phyloP scores from a whole-genome alignment of 2,113 vertebrate species.

The Scolopax mira region DNA sequence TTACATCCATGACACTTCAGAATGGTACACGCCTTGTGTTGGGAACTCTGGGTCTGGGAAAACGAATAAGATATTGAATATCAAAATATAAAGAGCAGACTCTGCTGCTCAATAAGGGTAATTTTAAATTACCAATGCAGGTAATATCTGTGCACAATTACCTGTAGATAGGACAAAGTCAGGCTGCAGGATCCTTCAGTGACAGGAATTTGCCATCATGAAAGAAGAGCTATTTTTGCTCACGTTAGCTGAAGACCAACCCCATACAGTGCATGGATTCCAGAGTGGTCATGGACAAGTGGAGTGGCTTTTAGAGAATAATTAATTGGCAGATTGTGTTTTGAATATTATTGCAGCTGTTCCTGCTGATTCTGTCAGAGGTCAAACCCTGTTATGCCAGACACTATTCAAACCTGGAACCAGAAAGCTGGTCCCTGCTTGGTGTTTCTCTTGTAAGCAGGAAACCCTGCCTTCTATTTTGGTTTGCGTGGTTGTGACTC shows the following conservation, averaged over 20 bases:
- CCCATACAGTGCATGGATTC: background rate
- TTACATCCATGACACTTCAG: background rate
- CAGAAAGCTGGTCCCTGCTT: background rate
- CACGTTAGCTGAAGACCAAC: background rate
- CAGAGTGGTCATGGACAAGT: background rate
- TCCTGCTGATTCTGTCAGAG: background rate
- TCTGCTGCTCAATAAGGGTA: background rate
- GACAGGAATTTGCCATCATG: background rate
- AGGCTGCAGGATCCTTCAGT: background rate
- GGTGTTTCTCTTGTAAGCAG: background rate
- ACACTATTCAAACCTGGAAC: background rate
- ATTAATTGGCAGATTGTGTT: conserved; percentile 29
- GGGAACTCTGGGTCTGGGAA: background rate
- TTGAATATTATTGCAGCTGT: conserved; percentile 22
- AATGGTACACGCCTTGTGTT: background rate
- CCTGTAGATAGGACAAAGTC: background rate
- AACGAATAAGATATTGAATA: background rate
- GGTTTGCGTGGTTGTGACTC: background rate
- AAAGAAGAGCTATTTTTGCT: background rate
- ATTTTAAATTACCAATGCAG: background rate
- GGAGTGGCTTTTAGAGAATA: conserved; percentile 11
- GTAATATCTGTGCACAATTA: background rate
- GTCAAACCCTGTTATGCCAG: background rate
- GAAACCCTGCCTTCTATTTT: background rate
- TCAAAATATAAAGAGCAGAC: background rate